Evolutionary conservation across 1,140 invertebrate species (phyloP).

Genomic region (Drosophila bocqueti): DNA sequence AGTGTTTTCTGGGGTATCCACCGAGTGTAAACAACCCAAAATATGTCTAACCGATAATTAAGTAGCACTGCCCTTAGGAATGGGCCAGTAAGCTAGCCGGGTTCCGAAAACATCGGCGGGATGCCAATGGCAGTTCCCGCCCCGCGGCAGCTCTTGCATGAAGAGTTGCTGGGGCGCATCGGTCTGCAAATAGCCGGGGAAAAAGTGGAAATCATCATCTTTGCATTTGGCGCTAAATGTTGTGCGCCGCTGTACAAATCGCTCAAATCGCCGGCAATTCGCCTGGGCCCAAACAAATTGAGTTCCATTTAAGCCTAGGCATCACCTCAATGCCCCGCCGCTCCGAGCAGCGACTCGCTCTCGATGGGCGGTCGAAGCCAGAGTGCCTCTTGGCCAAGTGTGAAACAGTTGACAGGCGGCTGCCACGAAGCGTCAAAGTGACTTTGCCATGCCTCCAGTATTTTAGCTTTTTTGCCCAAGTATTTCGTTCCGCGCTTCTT

Average conservation of each 20-base stretch:
- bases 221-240: conserved; percentile 57
- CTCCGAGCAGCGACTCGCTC: conserved; percentile 25
- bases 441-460: conserved; percentile 48
- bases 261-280: conserved; percentile 61
- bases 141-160: conserved; percentile 53
- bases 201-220: conserved; percentile 62
- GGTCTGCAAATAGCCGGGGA: conserved; percentile 34
- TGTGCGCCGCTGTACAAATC: conserved; percentile 61
- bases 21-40: conserved; percentile 46
- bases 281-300: conserved; percentile 47
- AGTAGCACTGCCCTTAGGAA: conserved; percentile 32
- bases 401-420: conserved; percentile 74
- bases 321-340: conserved; percentile 27
- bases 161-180: conserved; percentile 55
- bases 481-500: conserved; percentile 17
- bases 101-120: conserved; percentile 8
- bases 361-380: conserved; percentile 61
- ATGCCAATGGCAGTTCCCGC: conserved; percentile 28
- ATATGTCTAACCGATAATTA: conserved; percentile 59
- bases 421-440: conserved; percentile 79
- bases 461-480: conserved; percentile 1
- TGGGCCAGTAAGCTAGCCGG: neutral
- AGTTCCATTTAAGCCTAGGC: conserved; percentile 45
- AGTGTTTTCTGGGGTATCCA: conserved; percentile 22
- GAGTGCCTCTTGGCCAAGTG: conserved; percentile 49